Conservation (phyloP, 2,797 vertebrate genomes). For the Trachurus trachurus region DNA sequence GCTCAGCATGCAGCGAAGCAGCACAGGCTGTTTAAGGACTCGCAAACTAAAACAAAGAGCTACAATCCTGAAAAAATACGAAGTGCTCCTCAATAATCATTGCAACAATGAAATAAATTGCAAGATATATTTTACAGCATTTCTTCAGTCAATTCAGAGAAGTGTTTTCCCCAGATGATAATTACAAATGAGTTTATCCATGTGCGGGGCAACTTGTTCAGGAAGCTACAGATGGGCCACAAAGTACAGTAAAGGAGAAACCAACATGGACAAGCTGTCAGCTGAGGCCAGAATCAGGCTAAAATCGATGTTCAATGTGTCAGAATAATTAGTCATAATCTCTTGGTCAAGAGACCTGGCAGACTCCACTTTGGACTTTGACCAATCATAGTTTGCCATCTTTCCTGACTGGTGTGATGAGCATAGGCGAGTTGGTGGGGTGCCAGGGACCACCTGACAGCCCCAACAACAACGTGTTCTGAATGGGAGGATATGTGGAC, state of each 20-base stretch:
- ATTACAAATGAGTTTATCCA: background rate
- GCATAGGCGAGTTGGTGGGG: background rate
- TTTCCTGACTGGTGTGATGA: background rate
- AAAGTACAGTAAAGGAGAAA: conserved; percentile 2
- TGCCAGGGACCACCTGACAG: background rate
- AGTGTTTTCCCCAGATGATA: background rate
- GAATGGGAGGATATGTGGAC: background rate
- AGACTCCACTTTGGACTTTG: background rate
- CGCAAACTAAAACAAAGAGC: conserved; percentile 24
- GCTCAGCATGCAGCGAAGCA: conserved; percentile 73
- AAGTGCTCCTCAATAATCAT: background rate
- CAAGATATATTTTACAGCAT: background rate
- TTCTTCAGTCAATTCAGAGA: background rate
- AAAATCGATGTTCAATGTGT: background rate
- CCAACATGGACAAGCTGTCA: background rate
- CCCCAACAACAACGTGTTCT: background rate
- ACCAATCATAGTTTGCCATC: background rate
- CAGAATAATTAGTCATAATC: background rate
- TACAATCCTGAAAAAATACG: background rate
- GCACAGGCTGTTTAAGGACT: conserved; percentile 6
- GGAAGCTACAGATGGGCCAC: background rate
- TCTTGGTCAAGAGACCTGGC: background rate
- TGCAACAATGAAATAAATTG: background rate
- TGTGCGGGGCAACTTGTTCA: background rate
- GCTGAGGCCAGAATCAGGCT: background rate